A percentile compares a stretch with the other conserved stretches of the same genome.
Conservation (phyloP, 2,888 invertebrate species). For the Drosophila tripunctata region DNA sequence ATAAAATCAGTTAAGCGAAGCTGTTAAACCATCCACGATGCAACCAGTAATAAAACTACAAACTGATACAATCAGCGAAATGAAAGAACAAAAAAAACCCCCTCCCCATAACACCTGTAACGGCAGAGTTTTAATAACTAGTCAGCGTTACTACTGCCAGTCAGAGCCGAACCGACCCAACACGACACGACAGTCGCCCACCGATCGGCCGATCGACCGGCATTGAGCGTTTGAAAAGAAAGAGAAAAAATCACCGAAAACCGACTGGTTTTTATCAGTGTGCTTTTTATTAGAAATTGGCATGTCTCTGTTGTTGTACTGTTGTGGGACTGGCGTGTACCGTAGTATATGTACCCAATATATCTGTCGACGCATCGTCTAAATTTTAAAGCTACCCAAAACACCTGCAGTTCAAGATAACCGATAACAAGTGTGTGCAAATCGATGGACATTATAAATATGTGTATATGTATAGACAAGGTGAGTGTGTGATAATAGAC, state of each 20-base stretch:
- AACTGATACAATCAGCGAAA: conserved; percentile 10
- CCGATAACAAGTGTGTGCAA: conserved; percentile 17
- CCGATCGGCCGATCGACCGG: conserved; percentile 10
- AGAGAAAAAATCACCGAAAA: conserved; percentile 23
- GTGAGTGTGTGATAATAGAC: not conserved
- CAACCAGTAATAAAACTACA: not conserved
- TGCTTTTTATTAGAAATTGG: conserved; percentile 14
- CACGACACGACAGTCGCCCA: conserved; percentile 13
- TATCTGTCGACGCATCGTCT: conserved; percentile 13
- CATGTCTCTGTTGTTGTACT: conserved; percentile 13
- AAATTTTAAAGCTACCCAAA: conserved; percentile 14
- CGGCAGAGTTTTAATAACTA: conserved; percentile 9
- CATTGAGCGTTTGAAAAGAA: not conserved
- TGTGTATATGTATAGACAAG: no score
- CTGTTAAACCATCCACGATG: conserved; percentile 8
- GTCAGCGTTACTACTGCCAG: conserved; percentile 2
- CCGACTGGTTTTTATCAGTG: conserved; percentile 40
- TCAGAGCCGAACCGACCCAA: no score
- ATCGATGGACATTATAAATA: not conserved
- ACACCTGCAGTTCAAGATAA: conserved; percentile 24
- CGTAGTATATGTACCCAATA: conserved; percentile 4
- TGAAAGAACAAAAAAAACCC: conserved; percentile 38
- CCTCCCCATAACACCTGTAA: conserved; percentile 23
- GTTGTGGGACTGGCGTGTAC: no score
- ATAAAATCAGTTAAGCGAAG: conserved; percentile 25